Base-by-base conservation (phyloP, 2,113 vertebrate genomes). In the Sterrhoptilus dennistouni region DNA sequence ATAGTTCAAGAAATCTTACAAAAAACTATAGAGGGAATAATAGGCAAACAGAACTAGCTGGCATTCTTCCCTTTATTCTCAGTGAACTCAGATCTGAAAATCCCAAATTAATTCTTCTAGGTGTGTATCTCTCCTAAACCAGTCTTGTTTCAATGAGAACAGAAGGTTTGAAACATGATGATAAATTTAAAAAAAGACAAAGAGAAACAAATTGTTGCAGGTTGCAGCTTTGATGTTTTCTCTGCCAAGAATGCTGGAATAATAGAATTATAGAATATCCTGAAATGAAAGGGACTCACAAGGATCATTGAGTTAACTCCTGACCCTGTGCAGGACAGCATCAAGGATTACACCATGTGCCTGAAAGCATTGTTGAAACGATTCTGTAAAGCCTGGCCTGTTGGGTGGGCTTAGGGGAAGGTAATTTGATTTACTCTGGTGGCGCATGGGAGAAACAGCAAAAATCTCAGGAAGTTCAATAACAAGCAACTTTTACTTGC, bases 281-380 rank as follows among this genome's bases (percentile, higher is more conserved):
- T 52, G 53, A 59, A 31, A 44, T 86, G 71, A 59, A 68, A 59
- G 25, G 5, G 25, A 50, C 31, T 3, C 71, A 36, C 20, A 42
- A 50, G 21, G 36, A 14, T 68, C 21, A 50, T 3, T 50, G 52
- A 59, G 4, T 59, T 59, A 42, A 9, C 21, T 66, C 21, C 25
- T 66, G 31, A 50, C 17, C 21, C 31, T 22, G 36, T 29, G 25
- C 61, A 76, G 21, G 52, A 66, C 35, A 66, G 25, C 36, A 59
- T 29, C 61, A 42, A 50, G 71, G 44, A 11, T 66, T 31, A 31
- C 21, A 35, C 7, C 25, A 14, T 7, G 25, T 86, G 35, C 52
- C 61, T 66, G 61, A 49, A 59, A 50, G 13, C 0, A 0, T 25
- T 29, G 10, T 29, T 13, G 13, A 66, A 50, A 36, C 0, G 0